These are phyloP conservation scores for Myotis myotis DNA, from an alignment of 2,797 vertebrate species.

Conservation along the genomic window DNA sequence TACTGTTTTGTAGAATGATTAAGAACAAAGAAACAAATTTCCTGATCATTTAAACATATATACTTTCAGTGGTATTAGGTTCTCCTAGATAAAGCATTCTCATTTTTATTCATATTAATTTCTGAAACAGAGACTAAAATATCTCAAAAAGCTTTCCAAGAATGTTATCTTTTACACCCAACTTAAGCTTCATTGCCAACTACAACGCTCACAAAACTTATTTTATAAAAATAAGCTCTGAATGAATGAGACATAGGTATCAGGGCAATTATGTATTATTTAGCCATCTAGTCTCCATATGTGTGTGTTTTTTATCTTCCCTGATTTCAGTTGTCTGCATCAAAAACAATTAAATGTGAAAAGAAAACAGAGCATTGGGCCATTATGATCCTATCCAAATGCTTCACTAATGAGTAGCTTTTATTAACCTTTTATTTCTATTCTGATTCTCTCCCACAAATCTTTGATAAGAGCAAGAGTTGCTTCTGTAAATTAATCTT, in stretches of 20 bases:
- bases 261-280: constrained; percentile 34
- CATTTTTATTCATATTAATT: constrained; percentile 67
- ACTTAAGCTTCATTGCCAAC: constrained; percentile 25
- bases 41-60: constrained; percentile 23
- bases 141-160: constrained; percentile 50
- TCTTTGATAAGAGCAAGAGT: constrained; percentile 20
- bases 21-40: constrained; percentile 46
- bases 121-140: constrained; percentile 65
- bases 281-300: background rate
- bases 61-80: constrained; percentile 42
- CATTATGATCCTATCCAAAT: background rate
- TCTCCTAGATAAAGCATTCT: constrained; percentile 73
- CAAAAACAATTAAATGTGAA: constrained; percentile 14
- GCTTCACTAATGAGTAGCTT: background rate
- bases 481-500: constrained; percentile 2
- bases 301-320: background rate
- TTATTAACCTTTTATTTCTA: constrained; percentile 3
- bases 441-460: background rate
- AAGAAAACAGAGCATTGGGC: background rate
- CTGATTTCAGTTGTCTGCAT: background rate
- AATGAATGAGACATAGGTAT: background rate
- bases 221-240: constrained; percentile 51
- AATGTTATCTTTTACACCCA: constrained; percentile 65
- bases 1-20: constrained; percentile 24
- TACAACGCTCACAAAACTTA: constrained; percentile 34